Evolutionary conservation across 2,888 invertebrate genomes (phyloP).

Genomic region (Gari tellinella): DNA sequence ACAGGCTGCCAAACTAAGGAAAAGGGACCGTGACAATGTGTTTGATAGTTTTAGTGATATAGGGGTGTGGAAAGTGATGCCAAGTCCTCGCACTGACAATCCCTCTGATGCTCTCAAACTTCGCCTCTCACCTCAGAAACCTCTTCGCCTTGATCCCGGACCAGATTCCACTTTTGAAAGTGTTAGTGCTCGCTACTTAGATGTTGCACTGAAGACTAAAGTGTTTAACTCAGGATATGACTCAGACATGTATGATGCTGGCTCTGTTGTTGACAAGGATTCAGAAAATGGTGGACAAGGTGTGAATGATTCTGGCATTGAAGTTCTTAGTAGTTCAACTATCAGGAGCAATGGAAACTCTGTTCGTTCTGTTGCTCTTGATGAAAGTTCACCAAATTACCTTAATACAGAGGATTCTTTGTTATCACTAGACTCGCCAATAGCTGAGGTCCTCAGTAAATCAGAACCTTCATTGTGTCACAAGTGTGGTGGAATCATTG

Average conservation of each 20-base stretch:
- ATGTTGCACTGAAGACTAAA: constrained; percentile 27
- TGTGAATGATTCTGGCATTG: constrained; percentile 62
- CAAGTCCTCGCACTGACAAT: constrained; percentile 53
- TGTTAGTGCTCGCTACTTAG: constrained; percentile 39
- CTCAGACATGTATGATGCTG: constrained; percentile 39
- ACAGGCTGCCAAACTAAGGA: constrained; percentile 22
- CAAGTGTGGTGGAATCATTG: constrained; percentile 59
- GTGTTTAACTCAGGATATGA: constrained; percentile 39
- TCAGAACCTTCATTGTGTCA: constrained; percentile 52
- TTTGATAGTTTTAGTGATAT: constrained; percentile 53
- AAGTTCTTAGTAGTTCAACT: constrained; percentile 56
- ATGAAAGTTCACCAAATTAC: constrained; percentile 58
- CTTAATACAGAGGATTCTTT: constrained; percentile 51
- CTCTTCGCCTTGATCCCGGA: constrained; percentile 38
- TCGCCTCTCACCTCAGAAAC: constrained; percentile 55
- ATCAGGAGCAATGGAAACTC: constrained; percentile 61
- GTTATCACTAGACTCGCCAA: constrained; percentile 53
- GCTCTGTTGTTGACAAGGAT: constrained; percentile 44
- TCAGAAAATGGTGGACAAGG: constrained; percentile 39
- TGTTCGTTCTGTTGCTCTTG: constrained; percentile 48
- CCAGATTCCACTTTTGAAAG: constrained; percentile 29
- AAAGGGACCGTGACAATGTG: constrained; percentile 45
- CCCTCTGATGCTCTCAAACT: constrained; percentile 44
- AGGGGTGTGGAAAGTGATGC: constrained; percentile 56
- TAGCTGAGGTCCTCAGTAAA: constrained; percentile 34